These are phyloP conservation scores for Gallinago stenura DNA, from an alignment of 2,797 vertebrate species.

Conservation along the genomic window DNA sequence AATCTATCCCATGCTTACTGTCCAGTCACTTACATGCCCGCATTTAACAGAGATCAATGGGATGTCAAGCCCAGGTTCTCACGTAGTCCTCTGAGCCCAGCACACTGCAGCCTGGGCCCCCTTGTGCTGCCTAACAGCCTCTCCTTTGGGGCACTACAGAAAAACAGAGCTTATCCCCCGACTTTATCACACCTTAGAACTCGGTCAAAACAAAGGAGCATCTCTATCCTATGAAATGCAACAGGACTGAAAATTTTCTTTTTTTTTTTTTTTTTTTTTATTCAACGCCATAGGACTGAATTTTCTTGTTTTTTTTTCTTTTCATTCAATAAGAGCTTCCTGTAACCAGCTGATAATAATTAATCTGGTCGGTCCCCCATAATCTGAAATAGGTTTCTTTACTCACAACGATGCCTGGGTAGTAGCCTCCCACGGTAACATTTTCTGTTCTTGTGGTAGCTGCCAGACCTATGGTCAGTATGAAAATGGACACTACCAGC, in stretches of 20 bases:
- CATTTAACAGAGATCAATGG: background rate
- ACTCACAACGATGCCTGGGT: constrained; percentile 94
- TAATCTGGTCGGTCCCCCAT: background rate
- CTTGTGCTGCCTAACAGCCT: background rate
- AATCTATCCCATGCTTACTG: background rate
- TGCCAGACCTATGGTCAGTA: constrained; percentile 88
- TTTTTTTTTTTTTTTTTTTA: background rate
- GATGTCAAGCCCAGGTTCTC: background rate
- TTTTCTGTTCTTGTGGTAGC: constrained; percentile 92
- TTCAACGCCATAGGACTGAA: background rate
- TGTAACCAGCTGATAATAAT: background rate
- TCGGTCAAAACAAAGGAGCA: background rate
- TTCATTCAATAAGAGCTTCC: background rate
- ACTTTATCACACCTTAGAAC: background rate
- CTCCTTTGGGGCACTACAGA: background rate
- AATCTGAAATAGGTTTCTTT: background rate
- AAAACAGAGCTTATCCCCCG: background rate
- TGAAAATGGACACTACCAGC: constrained; percentile 85
- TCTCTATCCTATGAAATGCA: background rate
- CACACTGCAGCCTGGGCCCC: background rate
- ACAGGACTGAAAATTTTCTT: background rate
- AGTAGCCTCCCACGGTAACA: constrained; percentile 91
- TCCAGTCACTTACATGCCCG: background rate
- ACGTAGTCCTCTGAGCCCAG: background rate
- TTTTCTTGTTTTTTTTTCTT: background rate